phyloP scores from a whole-genome alignment of 2,113 vertebrate genomes.

The Mugil cephalus region DNA sequence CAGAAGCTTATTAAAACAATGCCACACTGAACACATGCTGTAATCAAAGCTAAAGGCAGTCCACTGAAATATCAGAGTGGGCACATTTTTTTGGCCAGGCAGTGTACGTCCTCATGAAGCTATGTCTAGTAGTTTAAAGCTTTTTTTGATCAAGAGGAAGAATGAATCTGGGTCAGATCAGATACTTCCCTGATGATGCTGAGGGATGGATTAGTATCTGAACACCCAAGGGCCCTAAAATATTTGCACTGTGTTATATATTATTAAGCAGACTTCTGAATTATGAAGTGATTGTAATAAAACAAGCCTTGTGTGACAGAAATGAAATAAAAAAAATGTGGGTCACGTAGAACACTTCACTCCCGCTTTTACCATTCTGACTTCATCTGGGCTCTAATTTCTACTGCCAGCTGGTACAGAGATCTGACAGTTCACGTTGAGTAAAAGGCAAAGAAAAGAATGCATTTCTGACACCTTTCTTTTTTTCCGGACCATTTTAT shows the following conservation, averaged over 20 bases:
- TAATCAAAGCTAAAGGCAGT: no score
- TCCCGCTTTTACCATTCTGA: not conserved
- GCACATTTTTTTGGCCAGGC: no score
- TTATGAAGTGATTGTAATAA: no score
- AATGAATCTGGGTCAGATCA: constrained; percentile 9
- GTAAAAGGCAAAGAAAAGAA: not conserved
- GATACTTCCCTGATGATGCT: not conserved
- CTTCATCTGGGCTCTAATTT: not conserved
- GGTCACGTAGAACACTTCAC: not conserved
- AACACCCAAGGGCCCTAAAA: not conserved
- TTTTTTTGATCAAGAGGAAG: not conserved
- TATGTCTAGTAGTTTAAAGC: not conserved
- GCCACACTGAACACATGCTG: no score
- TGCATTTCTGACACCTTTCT: no score
- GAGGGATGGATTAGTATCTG: not conserved
- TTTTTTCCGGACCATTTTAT: not conserved
- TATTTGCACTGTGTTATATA: not conserved
- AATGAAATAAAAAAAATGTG: not conserved
- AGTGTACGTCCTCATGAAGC: no score
- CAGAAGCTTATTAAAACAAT: no score
- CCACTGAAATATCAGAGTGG: no score
- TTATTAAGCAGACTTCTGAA: not conserved
- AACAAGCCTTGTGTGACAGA: not conserved
- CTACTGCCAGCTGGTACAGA: not conserved
- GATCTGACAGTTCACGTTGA: not conserved